Base-by-base conservation (phyloP, 2,888 invertebrate species). In the Oligia strigilis region DNA sequence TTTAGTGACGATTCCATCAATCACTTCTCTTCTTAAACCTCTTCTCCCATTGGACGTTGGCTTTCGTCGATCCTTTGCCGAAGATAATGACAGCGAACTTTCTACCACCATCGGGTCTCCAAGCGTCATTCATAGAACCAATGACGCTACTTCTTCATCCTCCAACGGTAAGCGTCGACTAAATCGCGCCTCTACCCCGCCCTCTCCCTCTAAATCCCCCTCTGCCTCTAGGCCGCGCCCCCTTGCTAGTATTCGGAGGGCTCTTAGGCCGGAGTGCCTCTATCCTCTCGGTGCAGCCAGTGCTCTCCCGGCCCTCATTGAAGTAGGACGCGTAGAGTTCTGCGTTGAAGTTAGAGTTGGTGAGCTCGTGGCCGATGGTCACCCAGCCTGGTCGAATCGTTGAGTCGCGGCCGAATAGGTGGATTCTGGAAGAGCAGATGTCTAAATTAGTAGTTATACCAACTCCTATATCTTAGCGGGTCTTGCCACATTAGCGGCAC, bases 341-440 rank as follows among this genome's bases (percentile, higher is more conserved):
- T 0, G 98, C 97, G 94, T 99, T 99, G 95, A 99, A 99, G 96
- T 99, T 99, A 67, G 99, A 99, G 95, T 99, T 99, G 0, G 99
- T 99, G 55, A 99, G 96, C 93, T 99, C 99, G 29, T 99, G 99
- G 0, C 99, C 99, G 13, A 99, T 97, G 0, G 99, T 99, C 67
- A 99, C 97, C 99, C 99, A 99, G 36, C 99, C 99, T 0, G 99
- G 99, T 2, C 99, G 97, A 90, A 99, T 99, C 4, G 99, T 99
- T 19, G 98, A 99, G 94, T 99, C 99, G 40, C 99, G 98, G 0
- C 99, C 99, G 96, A 99, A 99, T 19, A 99, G 95, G 95, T 99
- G 99, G 87, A 99, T 97, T 90, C 99, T 98, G 93, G 62, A 91
- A 93, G 77, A 65, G 9, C 36, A 64, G 36, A 64, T 64, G 8